Evolutionary conservation across 1,140 invertebrate species (phyloP).

Genomic region (Anastrepha obliqua): DNA sequence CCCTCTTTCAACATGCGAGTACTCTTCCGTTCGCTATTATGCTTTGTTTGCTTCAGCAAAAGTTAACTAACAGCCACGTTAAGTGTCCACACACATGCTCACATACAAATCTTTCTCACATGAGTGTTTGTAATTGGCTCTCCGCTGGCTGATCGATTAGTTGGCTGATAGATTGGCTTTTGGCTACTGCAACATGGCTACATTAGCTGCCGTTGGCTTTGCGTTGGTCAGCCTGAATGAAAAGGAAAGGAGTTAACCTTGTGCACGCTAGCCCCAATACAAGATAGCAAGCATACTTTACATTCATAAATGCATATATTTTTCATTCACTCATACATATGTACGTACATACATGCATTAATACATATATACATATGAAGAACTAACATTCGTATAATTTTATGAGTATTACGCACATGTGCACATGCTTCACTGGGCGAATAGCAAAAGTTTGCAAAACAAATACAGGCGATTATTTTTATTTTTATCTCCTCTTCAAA

Average conservation of each 20-base stretch:
- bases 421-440: too few relatives aligned
- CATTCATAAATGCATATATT: background rate
- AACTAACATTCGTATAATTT: background rate
- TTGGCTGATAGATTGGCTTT: conserved; percentile 41
- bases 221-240: background rate
- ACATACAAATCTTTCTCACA: too few relatives aligned
- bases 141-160: background rate
- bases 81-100: background rate
- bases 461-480: too few relatives aligned
- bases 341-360: background rate
- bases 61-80: background rate
- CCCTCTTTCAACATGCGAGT: background rate
- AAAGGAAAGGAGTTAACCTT: conserved; percentile 73
- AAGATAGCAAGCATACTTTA: background rate
- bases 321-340: background rate
- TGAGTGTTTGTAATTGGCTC: conserved; percentile 11
- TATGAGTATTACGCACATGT: too few relatives aligned
- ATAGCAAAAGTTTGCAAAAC: too few relatives aligned
- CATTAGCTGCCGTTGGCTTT: background rate
- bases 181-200: background rate
- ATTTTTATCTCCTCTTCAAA: too few relatives aligned
- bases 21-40: background rate
- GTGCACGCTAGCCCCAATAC: conserved; percentile 55
- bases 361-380: background rate
- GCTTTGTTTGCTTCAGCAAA: background rate